Base-by-base conservation (phyloP, 2,113 vertebrate genomes). In the Sula dactylatra region DNA sequence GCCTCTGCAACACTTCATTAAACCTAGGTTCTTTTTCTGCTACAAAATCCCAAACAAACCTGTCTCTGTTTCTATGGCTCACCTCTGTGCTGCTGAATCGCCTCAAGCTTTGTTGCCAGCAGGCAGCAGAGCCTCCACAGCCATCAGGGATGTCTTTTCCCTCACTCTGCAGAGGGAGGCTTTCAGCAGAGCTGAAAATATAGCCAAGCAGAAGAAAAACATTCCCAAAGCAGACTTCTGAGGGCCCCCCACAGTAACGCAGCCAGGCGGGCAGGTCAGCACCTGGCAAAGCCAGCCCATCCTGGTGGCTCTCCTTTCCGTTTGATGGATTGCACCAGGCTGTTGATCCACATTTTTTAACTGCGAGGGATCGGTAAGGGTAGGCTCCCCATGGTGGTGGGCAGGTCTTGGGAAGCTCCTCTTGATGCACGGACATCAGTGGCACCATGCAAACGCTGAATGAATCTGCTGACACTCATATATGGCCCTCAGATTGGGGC, bases 371-470 rank as follows among this genome's bases (percentile, higher is more conserved):
- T 38, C 7, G 4, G 29, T 34, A 77, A 82, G 50, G 40, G 26
- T 9, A 5, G 21, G 27, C 27, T 91, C 20, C 14, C 7, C 3
- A 1, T 0, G 0, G 25, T 2, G 34, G 49, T 11, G 19, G 27
- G 44, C 19, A 44, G 65, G 21, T 31, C 65, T 87, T 42, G 73
- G 44, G 72, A 74, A 59, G 38, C 38, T 74, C 10, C 25, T 45
- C n/a, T 24, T 56, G 45, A 11, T 70, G 36, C 17, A 31, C 0
- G 3, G 58, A 29, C 9, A 2, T 67, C 88, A 52, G 26, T n/a
- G 67, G 64, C 71, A 81, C 34, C 27, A 26, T 21, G 38, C 10
- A 62, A 89, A 10, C 5, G 6, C 52, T 88, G 59, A 50, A n/a
- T 36, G 27, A 55, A 36, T 31, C 50, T 40, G 16, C 21, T 69